Evolutionary conservation across 2,888 invertebrate species (phyloP).

Genomic region (Spodoptera picta): DNA sequence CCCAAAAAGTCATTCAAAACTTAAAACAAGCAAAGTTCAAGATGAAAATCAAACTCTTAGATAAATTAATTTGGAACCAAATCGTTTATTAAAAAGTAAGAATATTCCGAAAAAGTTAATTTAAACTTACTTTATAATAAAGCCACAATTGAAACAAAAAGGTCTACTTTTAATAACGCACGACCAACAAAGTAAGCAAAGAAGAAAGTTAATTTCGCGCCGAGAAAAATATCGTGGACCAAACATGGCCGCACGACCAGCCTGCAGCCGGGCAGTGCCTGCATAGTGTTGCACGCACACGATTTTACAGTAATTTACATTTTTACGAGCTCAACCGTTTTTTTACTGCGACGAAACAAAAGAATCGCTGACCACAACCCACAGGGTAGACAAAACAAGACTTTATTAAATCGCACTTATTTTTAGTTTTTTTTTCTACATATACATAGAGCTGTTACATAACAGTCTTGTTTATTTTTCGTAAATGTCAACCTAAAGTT

Average conservation of each 20-base stretch:
- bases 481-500: neutral
- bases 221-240: slow-evolving; percentile 66
- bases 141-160: slow-evolving; percentile 55
- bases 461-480: neutral
- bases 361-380: slow-evolving; percentile 46
- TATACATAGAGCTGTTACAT: slow-evolving; percentile 6
- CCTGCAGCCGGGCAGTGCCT: slow-evolving; percentile 31
- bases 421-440: slow-evolving; percentile 29
- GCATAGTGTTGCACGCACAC: slow-evolving; percentile 77
- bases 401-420: slow-evolving; percentile 39
- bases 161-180: slow-evolving; percentile 68
- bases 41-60: no score
- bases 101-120: slow-evolving; percentile 34
- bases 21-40: no score
- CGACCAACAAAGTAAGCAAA: slow-evolving; percentile 74
- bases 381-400: slow-evolving; percentile 32
- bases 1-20: no score
- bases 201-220: slow-evolving; percentile 76
- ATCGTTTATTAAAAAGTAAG: no score
- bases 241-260: slow-evolving; percentile 41
- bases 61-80: no score
- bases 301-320: slow-evolving; percentile 79
- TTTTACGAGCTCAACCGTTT: slow-evolving; percentile 66
- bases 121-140: slow-evolving; percentile 53
- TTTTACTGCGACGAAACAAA: slow-evolving; percentile 44